These are phyloP conservation scores for Gallinago jamesoni DNA, from an alignment of 2,113 vertebrate species.

Conservation along the genomic window DNA sequence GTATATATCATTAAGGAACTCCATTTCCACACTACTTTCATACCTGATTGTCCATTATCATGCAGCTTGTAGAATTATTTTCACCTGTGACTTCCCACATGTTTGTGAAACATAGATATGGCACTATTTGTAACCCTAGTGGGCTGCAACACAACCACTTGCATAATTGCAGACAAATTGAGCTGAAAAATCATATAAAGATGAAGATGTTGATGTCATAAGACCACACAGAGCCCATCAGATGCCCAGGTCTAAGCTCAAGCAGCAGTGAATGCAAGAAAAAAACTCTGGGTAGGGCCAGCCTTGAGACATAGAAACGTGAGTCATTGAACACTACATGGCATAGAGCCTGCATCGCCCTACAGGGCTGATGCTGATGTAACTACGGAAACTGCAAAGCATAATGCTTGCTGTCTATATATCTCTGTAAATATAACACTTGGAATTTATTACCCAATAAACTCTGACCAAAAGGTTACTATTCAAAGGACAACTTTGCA, in stretches of 20 bases:
- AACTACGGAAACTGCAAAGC: neutral
- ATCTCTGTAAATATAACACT: neutral
- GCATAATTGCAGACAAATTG: neutral
- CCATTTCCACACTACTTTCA: neutral
- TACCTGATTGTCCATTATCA: neutral
- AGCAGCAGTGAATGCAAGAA: neutral
- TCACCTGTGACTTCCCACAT: neutral
- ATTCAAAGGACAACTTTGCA: neutral
- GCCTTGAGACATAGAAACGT: neutral
- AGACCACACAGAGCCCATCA: neutral
- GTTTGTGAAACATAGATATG: neutral
- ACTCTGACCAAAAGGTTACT: conserved; percentile 21
- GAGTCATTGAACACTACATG: neutral
- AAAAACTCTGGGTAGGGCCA: neutral
- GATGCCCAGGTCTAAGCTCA: neutral
- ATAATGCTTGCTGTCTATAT: neutral
- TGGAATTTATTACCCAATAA: conserved; percentile 54
- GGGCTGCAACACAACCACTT: neutral
- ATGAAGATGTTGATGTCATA: rapidly evolving
- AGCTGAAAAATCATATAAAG: neutral
- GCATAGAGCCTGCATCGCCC: neutral
- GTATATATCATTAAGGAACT: neutral
- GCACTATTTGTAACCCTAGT: neutral
- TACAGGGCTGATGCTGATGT: neutral
- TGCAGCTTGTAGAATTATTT: neutral